These are phyloP conservation scores for Propithecus perrieri DNA, from an alignment of 2,797 vertebrate species.

Conservation along the genomic window DNA sequence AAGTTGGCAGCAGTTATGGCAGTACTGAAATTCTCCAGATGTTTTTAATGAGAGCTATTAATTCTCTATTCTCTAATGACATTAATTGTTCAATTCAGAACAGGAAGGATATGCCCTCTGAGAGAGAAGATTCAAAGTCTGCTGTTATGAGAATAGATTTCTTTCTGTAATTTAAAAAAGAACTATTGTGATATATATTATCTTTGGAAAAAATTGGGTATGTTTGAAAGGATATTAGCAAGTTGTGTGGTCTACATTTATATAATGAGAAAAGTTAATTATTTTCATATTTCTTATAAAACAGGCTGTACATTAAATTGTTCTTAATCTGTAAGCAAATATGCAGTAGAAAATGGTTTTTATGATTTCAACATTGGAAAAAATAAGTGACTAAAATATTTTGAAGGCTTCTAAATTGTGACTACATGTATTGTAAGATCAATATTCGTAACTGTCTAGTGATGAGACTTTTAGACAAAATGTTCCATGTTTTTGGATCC, in stretches of 20 bases:
- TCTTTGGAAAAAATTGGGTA: constrained; percentile 23
- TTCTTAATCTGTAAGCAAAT: constrained; percentile 10
- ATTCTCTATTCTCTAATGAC: constrained; percentile 76
- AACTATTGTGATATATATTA: background rate
- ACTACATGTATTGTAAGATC: background rate
- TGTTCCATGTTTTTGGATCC: background rate
- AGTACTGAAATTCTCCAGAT: constrained; percentile 74
- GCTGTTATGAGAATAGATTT: constrained; percentile 39
- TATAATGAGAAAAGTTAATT: constrained; percentile 10
- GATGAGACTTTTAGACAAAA: background rate
- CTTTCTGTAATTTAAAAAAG: constrained; percentile 50
- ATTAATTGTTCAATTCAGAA: constrained; percentile 71
- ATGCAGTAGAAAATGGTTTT: background rate
- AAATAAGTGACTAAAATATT: background rate
- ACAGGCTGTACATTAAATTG: background rate
- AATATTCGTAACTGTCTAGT: background rate
- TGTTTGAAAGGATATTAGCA: constrained; percentile 52
- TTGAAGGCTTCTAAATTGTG: background rate
- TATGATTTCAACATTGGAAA: background rate
- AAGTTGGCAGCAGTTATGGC: constrained; percentile 39
- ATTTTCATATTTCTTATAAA: background rate
- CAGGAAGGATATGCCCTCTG: constrained; percentile 60
- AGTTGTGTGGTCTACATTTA: background rate
- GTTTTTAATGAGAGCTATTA: constrained; percentile 81
- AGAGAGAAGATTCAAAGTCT: constrained; percentile 61